These are phyloP conservation scores for Empidonax traillii DNA, from an alignment of 2,113 vertebrate genomes.

Conservation along the genomic window DNA sequence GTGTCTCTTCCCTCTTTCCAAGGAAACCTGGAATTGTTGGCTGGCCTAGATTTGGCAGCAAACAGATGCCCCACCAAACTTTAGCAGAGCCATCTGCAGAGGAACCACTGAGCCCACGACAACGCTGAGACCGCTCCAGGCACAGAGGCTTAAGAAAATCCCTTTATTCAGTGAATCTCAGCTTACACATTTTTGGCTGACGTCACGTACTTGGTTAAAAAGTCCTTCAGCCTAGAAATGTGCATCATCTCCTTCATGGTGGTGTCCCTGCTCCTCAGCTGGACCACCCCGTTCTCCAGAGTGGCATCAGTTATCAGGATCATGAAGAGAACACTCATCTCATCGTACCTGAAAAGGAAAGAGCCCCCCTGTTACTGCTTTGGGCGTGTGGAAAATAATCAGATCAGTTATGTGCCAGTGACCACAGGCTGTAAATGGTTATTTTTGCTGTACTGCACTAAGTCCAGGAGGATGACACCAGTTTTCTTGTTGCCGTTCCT, in stretches of 20 bases:
- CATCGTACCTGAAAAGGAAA: constrained; percentile 85
- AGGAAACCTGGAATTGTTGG: background rate
- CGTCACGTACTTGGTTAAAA: constrained; percentile 84
- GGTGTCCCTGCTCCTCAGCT: constrained; percentile 90
- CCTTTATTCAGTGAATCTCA: constrained; percentile 58
- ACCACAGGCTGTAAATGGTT: background rate
- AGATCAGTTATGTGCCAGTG: background rate
- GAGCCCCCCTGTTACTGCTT: background rate
- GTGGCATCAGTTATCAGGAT: constrained; percentile 84
- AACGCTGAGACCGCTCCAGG: background rate
- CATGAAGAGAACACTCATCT: constrained; percentile 93
- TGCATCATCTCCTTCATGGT: constrained; percentile 93
- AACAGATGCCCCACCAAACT: background rate
- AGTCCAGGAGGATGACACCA: background rate
- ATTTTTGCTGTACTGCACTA: background rate
- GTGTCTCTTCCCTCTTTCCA: background rate
- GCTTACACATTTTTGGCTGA: constrained; percentile 75
- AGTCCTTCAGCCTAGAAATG: constrained; percentile 87
- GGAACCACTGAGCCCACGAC: background rate
- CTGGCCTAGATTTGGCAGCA: background rate
- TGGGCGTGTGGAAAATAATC: background rate
- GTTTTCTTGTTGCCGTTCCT: background rate
- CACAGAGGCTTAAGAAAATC: background rate
- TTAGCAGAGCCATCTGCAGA: background rate
- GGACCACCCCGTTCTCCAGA: constrained; percentile 88